Evolutionary conservation across 64 coral and sea anemone species (phyloP).

Genomic region (Pocillopora verrucosa): DNA sequence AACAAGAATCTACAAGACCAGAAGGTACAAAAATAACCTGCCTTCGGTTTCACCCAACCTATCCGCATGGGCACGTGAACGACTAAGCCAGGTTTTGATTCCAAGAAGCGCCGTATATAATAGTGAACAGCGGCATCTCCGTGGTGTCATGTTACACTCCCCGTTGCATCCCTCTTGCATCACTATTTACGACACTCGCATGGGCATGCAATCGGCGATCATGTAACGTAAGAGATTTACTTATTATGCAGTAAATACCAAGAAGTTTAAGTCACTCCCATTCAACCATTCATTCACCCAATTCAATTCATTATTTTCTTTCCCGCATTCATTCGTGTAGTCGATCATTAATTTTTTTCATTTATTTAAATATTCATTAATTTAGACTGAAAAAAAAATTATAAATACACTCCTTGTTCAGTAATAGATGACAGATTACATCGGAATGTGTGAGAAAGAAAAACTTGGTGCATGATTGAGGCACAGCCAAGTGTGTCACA

Average conservation of each 20-base stretch:
- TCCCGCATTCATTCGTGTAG: too few relatives aligned
- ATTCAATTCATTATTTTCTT: too few relatives aligned
- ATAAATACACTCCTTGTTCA: not conserved
- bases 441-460: not conserved
- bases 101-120: not conserved
- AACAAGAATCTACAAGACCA: constrained; percentile 17
- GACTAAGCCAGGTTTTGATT: not conserved
- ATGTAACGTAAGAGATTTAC: too few relatives aligned
- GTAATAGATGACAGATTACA: not conserved
- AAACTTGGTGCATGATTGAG: not conserved
- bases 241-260: too few relatives aligned
- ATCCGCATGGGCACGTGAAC: not conserved
- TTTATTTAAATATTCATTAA: too few relatives aligned
- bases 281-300: too few relatives aligned
- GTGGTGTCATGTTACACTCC: not conserved
- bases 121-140: not conserved
- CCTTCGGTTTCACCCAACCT: not conserved
- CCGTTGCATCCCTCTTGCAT: not conserved
- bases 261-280: too few relatives aligned
- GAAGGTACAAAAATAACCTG: not conserved
- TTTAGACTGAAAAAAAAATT: too few relatives aligned
- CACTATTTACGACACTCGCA: too few relatives aligned
- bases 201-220: too few relatives aligned
- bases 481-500: not conserved
- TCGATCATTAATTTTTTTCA: too few relatives aligned